Evolutionary conservation across 2,888 invertebrate genomes (phyloP), one percentile per base, ranked within the genome.

Genomic region (Zonitis immaculata): DNA sequence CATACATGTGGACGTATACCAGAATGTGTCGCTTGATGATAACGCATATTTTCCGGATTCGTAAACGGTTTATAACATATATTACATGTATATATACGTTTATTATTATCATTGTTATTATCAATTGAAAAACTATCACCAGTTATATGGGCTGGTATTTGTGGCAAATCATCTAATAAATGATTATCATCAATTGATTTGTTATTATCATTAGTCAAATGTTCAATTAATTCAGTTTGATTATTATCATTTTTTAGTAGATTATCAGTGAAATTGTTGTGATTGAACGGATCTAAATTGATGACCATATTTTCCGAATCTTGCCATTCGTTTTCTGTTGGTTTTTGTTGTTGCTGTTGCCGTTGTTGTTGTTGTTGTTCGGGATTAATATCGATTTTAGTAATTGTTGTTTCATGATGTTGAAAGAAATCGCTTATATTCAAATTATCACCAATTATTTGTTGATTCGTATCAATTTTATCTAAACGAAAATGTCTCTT

Each of bases 271-370:
- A 63, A 72, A 52, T 66, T 67, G 43, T 53, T 79, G 73, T 69
- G 82, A 77, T 56, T 77, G 63, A 80, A 84, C 2, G 84, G 83
- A 67, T 84, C 83, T 9, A 84, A 76, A 73, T 76, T 81, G 12
- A 84, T 82, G 35, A 84, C 79, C 80, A 83, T 81, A 57, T 74
- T 75, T 62, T 83, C 81, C 3, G 67, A 67, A 69, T 73, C 73
- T 26, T 49, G 48, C 49, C 52, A 56, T 11, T n/a, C n/a, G n/a
- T n/a, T n/a, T n/a, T n/a, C n/a, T 35, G 16, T 16, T 35, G 35
- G 22, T 22, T 22, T 3, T 35, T 35, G 35, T 35, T 8, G 16
- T 35, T 30, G 5, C 3, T 5, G 6, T 9, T 27, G 27, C 8
- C 14, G 32, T 18, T 16, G 18, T 35, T 16, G 16, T 18, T 35